phyloP scores from a whole-genome alignment of 2,797 vertebrate species.

The Agapornis canus region DNA sequence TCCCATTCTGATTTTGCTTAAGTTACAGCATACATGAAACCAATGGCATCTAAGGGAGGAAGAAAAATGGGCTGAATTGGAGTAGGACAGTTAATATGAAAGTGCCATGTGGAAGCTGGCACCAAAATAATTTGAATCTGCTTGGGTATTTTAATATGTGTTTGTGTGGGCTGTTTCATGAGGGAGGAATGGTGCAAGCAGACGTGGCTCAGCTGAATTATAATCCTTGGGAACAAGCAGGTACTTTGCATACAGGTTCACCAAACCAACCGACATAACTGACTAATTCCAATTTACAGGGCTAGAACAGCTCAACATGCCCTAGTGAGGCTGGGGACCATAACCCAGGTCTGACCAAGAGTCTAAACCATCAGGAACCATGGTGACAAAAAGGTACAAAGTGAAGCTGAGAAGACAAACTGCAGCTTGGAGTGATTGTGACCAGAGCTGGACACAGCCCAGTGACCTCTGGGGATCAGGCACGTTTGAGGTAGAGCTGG shows the following conservation, averaged over 20 bases:
- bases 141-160: neutral
- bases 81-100: neutral
- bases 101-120: neutral
- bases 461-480: neutral
- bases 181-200: neutral
- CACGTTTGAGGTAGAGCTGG: neutral
- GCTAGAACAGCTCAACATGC: neutral
- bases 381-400: neutral
- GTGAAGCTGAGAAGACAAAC: neutral
- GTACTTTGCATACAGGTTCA: neutral
- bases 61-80: neutral
- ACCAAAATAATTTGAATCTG: neutral
- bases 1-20: neutral
- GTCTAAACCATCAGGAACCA: neutral
- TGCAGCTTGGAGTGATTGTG: neutral
- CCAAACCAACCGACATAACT: neutral
- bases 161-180: neutral
- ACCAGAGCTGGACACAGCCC: neutral
- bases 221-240: neutral
- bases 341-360: neutral
- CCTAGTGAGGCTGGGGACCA: neutral
- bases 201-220: neutral
- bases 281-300: neutral
- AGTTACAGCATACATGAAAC: neutral
- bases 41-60: neutral